Evolutionary conservation across 1,140 invertebrate genomes (phyloP), one percentile per base, ranked within the genome.

Genomic region (Trachymyrmex cornetzi): DNA sequence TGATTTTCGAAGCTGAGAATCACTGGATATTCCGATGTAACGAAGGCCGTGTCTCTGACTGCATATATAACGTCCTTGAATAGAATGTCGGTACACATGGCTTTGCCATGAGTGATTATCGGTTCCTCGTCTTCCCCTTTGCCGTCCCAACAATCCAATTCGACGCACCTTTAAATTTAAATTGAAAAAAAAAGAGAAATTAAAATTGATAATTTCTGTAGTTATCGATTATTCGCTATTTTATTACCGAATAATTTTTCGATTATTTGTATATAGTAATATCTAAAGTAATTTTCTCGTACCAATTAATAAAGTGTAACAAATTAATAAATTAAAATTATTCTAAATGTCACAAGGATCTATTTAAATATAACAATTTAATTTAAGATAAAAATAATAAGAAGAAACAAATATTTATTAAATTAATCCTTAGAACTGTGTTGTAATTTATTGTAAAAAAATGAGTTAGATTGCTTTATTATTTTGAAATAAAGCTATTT

Each of bases 1-100:
- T 99, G 99, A 96, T 99, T 99, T 96, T 99, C 99, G 95, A 99
- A 99, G 71, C 99, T 99, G 9, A 99, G 96, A 87, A 99, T 99
- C 16, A 99, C 97, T 0, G 99, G 99, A 95, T 98, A 99, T 86
- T 99, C 99, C 22, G 99, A 99, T 4, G 99, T 99, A 9, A 99
- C 98, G 95, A 99, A 99, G 27, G 99, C 99, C 22, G 99, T 99
- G 94, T 99, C 99, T 92, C 98, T 96, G 50, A 99, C 98, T 6
- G 99, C 99, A 93, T 98, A 98, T 92, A 99, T 99, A 27, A 99
- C 99, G 96, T 99, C 99, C 96, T 99, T 99, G 95, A 99, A 99
- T n/a, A 99, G 95, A 90, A 99, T 99, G 95, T 99, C 99, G 0
- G 99, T 99, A 94, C 99, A 99, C 99, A 99, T 99, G 1, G 99